Base-by-base conservation (phyloP, 2,113 vertebrate species). In the Alaudala cheleensis region DNA sequence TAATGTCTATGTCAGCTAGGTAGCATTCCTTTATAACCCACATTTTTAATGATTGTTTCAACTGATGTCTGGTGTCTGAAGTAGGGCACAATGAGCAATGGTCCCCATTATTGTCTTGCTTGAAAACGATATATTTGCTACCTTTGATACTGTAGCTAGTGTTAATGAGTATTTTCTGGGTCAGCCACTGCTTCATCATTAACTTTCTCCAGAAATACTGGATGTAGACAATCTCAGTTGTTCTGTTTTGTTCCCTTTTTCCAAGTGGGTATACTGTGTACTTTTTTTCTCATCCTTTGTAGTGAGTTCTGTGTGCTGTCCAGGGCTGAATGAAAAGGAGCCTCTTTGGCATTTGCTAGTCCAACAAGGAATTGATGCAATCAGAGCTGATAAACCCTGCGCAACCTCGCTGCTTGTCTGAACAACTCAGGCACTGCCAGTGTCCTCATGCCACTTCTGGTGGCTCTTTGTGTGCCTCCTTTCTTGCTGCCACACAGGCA, bases 1-100 rank as follows among this genome's bases (percentile, higher is more conserved):
- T 74, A 42, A 57, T 17, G 19, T 62, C 69, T 66, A 47, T 85
- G 57, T 34, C 81, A 81, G 84, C 39, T 86, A 78, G 56, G 39
- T 64, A n/a, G 22, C n/a, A 60, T 67, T 79, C 58, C 73, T 86
- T 93, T 79, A 74, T 87, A 81, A 86, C 37, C 53, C n/a, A 4
- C 23, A 3, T 40, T 91, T 88, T 91, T 91, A 91, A 89, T 89
- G 69, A 85, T 87, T 84, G 51, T 92, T 92, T 92, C 78, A 81
- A 14, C 50, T 42, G 22, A 67, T 89, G 56, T 71, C 29, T 71
- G 26, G 12, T 54, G 17, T 86, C 54, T 89, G 81, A 92, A 81
- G 77, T 14, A 66, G 39, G 39, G 39, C 69, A 58, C 72, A 71
- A 44, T 66, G 60, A 74, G 56, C 73, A 44, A 62, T 7, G 3